phyloP scores from a whole-genome alignment of 2,888 invertebrate species.

The Tetramorium bicarinatum region DNA sequence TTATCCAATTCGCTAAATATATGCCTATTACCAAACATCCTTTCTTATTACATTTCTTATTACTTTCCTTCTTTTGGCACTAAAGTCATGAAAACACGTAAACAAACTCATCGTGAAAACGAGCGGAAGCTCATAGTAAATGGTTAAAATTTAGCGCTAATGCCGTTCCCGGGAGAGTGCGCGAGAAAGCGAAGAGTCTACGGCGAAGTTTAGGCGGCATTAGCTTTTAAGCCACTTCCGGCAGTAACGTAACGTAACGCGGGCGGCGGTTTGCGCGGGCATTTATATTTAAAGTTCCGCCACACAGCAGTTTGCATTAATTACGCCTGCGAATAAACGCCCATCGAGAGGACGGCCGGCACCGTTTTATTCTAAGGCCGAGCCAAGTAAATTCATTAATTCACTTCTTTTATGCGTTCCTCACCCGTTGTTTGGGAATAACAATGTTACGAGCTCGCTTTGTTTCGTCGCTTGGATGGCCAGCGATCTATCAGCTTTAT shows the following conservation, averaged over 20 bases:
- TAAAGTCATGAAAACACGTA: conserved; percentile 13
- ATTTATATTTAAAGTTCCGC: conserved; percentile 74
- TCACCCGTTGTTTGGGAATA: conserved; percentile 30
- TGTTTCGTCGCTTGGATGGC: background rate
- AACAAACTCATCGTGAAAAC: conserved; percentile 29
- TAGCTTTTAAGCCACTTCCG: conserved; percentile 75
- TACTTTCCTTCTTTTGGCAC: background rate
- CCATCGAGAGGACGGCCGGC: conserved; percentile 31
- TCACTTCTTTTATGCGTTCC: conserved; percentile 39
- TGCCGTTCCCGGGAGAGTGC: conserved; percentile 21
- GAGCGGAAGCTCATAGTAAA: conserved; percentile 31
- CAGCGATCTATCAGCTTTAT: conserved; percentile 42
- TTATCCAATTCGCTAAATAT: background rate
- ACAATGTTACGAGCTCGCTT: conserved; percentile 47
- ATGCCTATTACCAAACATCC: background rate
- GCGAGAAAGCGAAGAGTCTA: conserved; percentile 49
- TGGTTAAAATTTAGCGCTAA: conserved; percentile 46
- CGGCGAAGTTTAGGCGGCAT: conserved; percentile 63
- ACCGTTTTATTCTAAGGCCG: conserved; percentile 36
- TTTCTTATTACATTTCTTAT: background rate
- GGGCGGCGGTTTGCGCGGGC: conserved; percentile 54
- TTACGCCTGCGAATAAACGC: conserved; percentile 69
- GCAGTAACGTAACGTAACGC: conserved; percentile 70
- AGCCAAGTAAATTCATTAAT: conserved; percentile 59
- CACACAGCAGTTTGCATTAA: conserved; percentile 72